Evolutionary conservation across 2,888 invertebrate species (phyloP).

Genomic region (Athetis lepigone): DNA sequence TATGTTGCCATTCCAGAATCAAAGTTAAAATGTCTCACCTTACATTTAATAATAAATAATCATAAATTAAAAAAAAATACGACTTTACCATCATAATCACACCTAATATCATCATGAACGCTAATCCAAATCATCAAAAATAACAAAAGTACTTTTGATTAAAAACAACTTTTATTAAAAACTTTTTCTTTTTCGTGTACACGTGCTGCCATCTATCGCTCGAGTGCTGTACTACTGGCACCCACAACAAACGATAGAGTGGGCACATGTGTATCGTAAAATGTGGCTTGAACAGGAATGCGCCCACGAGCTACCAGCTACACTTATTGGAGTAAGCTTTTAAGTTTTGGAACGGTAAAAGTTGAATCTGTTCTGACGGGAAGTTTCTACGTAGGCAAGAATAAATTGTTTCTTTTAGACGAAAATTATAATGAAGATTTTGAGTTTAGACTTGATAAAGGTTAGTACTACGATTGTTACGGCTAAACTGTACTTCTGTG

Average conservation of each 20-base stretch:
- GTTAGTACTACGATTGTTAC: too few species aligned
- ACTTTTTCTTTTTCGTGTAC: conserved; percentile 31
- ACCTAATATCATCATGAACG: too few species aligned
- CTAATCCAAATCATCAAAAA: too few species aligned
- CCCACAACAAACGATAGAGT: conserved; percentile 50
- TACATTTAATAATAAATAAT: too few species aligned
- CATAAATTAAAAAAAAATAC: too few species aligned
- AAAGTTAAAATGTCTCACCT: too few species aligned
- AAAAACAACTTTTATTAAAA: not conserved
- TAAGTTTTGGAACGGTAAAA: conserved; percentile 21
- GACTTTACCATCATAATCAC: too few species aligned
- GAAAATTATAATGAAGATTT: not conserved
- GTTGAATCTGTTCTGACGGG: conserved; percentile 1
- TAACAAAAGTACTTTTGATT: too few species aligned
- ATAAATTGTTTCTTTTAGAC: not conserved
- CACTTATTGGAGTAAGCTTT: conserved; percentile 41
- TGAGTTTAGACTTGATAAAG: too few species aligned
- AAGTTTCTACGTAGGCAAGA: not conserved
- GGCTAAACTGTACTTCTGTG: too few species aligned
- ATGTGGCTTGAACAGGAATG: conserved; percentile 34
- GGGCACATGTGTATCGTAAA: conserved; percentile 49
- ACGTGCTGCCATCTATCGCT: conserved; percentile 69
- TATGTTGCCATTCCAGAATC: too few species aligned
- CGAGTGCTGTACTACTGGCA: conserved; percentile 60
- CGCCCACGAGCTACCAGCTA: conserved; percentile 24